phyloP scores from a whole-genome alignment of 2,797 vertebrate genomes.

The Acanthurus leucopareius region DNA sequence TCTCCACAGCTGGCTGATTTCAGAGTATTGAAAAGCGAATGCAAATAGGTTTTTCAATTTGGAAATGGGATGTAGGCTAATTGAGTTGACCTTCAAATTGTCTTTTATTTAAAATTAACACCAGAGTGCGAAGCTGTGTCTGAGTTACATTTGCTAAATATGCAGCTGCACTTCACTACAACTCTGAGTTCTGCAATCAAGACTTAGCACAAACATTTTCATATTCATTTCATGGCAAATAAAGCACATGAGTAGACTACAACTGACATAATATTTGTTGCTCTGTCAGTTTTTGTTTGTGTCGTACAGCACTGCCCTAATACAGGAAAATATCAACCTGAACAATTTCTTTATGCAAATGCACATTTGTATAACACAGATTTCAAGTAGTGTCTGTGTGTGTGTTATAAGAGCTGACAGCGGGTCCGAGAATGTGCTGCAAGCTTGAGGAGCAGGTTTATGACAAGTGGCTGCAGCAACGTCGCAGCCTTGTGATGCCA shows the following conservation, averaged over 20 bases:
- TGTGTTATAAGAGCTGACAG: constrained; percentile 72
- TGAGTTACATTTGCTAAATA: constrained; percentile 45
- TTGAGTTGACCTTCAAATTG: constrained; percentile 70
- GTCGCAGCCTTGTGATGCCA: constrained; percentile 32
- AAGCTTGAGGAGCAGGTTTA: constrained; percentile 36
- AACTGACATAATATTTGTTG: constrained; percentile 77
- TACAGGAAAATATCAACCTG: constrained; percentile 70
- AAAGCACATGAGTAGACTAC: constrained; percentile 58
- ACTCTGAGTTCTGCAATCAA: not conserved
- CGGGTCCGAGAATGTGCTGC: constrained; percentile 36
- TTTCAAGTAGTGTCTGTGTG: constrained; percentile 51
- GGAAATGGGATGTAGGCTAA: constrained; percentile 56
- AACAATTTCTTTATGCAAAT: constrained; percentile 78
- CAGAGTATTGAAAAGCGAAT: constrained; percentile 64
- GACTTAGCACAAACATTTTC: constrained; percentile 16
- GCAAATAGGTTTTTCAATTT: constrained; percentile 73
- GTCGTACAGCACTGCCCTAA: constrained; percentile 51
- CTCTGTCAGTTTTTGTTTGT: constrained; percentile 75
- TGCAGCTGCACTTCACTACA: constrained; percentile 29
- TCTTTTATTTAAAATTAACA: constrained; percentile 65
- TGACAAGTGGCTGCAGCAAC: constrained; percentile 26
- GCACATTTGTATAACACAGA: constrained; percentile 64
- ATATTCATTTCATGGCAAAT: constrained; percentile 68
- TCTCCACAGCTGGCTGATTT: constrained; percentile 72
- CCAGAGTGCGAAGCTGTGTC: constrained; percentile 27